Base-by-base conservation (phyloP, 2,113 vertebrate species). In the Tamias sibiricus region DNA sequence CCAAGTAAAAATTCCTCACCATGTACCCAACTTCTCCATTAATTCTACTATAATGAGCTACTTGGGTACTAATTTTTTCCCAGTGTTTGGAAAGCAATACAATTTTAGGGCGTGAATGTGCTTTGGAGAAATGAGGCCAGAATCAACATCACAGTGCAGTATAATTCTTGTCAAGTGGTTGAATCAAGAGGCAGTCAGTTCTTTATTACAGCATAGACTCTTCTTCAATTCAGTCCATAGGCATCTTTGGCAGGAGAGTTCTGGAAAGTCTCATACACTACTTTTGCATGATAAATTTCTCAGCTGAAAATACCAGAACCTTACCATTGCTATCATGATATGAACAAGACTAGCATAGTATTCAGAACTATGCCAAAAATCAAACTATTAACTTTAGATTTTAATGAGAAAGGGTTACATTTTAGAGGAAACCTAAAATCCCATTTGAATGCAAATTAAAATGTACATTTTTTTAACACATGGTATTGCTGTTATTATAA, bases 341-440 rank as follows among this genome's bases (percentile, higher is more conserved):
- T 64, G 66, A 93, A n/a, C 80, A 93, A 87, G 26, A 57, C 16
- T 64, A 90, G 37, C 52, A 75, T 59, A 83, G 35, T 35, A 49
- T 75, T 93, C n/a, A 54, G 93, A 82, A 89, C 6, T 47, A n/a
- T 83, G 54, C 32, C 44, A 75, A 64, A 88, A 87, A 79, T 44
- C 49, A 87, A 92, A 17, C 30, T 83, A 57, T 68, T 71, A 57
- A 44, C n/a, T 59, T 76, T n/a, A 87, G 75, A 49, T 72, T 75
- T 47, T 72, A 71, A 37, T 49, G 32, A 95, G n/a, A 92, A 49
- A 57, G 35, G 13, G 28, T 90, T 88, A 28, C 47, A 37, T 68
- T 94, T 71, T 40, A 17, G 84, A 89, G 42, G 71, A 72, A 90
- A 88, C 64, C 71, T 84, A 71, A 64, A 35, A 57, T 52, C 64